These are phyloP conservation scores for Nomada fucata DNA, from an alignment of 2,888 invertebrate species.

Conservation along the genomic window DNA sequence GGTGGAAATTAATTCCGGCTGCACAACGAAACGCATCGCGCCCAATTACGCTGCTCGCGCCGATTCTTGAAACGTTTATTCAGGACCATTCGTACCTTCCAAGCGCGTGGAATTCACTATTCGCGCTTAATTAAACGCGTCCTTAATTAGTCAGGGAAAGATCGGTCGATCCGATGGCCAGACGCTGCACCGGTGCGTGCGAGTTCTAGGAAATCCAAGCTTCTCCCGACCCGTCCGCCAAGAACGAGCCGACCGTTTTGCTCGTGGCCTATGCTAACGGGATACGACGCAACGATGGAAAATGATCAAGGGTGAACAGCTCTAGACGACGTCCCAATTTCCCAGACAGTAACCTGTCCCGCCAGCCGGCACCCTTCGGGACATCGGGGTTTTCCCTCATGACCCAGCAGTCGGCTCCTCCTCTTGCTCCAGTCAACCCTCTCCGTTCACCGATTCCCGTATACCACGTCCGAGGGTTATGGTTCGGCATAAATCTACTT, in stretches of 20 bases:
- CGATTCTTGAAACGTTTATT: slow-evolving; percentile 37
- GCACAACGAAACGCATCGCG: background rate
- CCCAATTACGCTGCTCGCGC: slow-evolving; percentile 28
- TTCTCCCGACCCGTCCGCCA: slow-evolving; percentile 22
- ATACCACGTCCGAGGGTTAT: slow-evolving; percentile 69
- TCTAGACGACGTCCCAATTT: slow-evolving; percentile 77
- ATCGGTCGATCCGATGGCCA: slow-evolving; percentile 59
- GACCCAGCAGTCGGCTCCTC: slow-evolving; percentile 29
- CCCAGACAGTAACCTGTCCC: slow-evolving; percentile 78
- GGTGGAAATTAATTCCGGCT: slow-evolving; percentile 4
- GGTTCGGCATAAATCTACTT: slow-evolving; percentile 74
- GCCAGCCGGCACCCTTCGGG: slow-evolving; percentile 78
- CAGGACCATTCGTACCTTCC: slow-evolving; percentile 29
- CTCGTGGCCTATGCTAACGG: slow-evolving; percentile 1
- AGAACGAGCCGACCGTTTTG: slow-evolving; percentile 5
- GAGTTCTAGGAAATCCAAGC: slow-evolving; percentile 42
- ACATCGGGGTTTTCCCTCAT: slow-evolving; percentile 71
- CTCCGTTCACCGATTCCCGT: slow-evolving; percentile 42
- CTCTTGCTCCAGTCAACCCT: background rate
- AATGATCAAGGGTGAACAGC: slow-evolving; percentile 71
- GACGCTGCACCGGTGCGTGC: slow-evolving; percentile 3
- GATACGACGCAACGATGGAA: slow-evolving; percentile 60
- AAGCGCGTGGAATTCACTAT: slow-evolving; percentile 47
- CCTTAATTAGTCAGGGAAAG: slow-evolving; percentile 74
- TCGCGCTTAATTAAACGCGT: slow-evolving; percentile 78